Percentiles rank a stretch among this genome's conserved stretches.
phyloP scores from a whole-genome alignment of 92 coral and sea anemone species.

The Blastomussa wellsi region DNA sequence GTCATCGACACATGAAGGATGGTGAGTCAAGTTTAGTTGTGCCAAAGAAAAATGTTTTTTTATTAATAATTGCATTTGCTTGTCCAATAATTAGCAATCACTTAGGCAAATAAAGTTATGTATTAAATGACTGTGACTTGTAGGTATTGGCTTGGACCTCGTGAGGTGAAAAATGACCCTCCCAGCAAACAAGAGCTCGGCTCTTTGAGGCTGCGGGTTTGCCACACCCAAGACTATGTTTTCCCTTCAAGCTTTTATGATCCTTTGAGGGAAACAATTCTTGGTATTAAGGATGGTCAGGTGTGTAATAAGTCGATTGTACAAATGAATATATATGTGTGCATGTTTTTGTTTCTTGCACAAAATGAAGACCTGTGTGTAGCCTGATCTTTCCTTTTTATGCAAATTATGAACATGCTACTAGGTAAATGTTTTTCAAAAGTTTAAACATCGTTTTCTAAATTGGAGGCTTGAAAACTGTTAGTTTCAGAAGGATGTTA shows the following conservation, averaged over 20 bases:
- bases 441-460: no score
- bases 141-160: conserved; percentile 92
- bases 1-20: conserved; percentile 65
- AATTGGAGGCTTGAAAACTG: no score
- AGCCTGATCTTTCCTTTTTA: no score
- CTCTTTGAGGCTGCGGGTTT: conserved; percentile 66
- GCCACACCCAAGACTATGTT: conserved; percentile 79
- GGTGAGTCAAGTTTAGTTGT: conserved; percentile 50
- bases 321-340: no score
- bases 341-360: no score
- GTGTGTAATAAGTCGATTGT: conserved; percentile 32
- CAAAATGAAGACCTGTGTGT: no score
- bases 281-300: conserved; percentile 61
- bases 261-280: conserved; percentile 79
- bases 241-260: conserved; percentile 83
- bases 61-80: no score
- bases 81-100: no score
- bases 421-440: no score
- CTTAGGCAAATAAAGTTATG: not conserved
- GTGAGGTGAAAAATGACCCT: conserved; percentile 68
- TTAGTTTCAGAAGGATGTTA: no score
- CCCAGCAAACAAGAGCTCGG: conserved; percentile 64
- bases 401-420: no score
- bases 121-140: not conserved
- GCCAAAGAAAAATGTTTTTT: not conserved